Evolutionary conservation across 2,113 vertebrate genomes (phyloP).

Genomic region (Arothron firmamentum): DNA sequence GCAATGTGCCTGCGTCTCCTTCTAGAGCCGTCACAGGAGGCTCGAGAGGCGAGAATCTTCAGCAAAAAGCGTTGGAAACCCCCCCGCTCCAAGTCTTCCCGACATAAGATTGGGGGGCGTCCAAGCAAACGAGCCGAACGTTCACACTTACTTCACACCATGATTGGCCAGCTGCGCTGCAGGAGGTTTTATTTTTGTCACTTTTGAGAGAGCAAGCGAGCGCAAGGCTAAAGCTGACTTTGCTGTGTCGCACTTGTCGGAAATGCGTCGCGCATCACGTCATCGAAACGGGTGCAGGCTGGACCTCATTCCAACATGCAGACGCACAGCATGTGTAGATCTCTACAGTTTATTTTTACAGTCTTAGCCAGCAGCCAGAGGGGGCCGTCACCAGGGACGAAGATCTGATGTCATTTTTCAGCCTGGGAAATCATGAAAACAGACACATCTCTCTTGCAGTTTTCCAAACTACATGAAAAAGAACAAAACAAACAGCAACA

Average conservation of each 20-base stretch:
- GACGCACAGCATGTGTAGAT: not conserved
- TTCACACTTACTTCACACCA: not conserved
- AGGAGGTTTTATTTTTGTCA: not conserved
- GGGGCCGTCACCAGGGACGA: too few species aligned
- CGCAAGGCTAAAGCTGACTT: not conserved
- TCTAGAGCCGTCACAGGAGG: conserved; percentile 36
- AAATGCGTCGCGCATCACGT: not conserved
- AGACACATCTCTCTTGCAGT: not conserved
- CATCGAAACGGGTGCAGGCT: not conserved
- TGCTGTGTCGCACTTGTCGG: not conserved
- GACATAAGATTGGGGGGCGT: not conserved
- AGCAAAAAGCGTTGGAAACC: conserved; percentile 10
- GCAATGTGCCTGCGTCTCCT: conserved; percentile 49
- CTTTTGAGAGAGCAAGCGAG: not conserved
- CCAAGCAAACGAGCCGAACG: not conserved
- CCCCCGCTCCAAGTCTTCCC: not conserved
- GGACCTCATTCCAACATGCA: conserved; percentile 11
- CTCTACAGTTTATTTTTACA: too few species aligned
- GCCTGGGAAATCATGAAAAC: not conserved
- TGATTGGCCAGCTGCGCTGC: not conserved
- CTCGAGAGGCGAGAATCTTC: conserved; percentile 13
- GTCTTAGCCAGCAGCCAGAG: too few species aligned
- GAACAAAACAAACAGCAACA: not conserved
- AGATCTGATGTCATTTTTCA: too few species aligned
- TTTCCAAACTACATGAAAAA: not conserved